Evolutionary conservation across 2,113 vertebrate species (phyloP), one percentile per base, ranked within the genome.

Genomic region (Nansenia antarctica): DNA sequence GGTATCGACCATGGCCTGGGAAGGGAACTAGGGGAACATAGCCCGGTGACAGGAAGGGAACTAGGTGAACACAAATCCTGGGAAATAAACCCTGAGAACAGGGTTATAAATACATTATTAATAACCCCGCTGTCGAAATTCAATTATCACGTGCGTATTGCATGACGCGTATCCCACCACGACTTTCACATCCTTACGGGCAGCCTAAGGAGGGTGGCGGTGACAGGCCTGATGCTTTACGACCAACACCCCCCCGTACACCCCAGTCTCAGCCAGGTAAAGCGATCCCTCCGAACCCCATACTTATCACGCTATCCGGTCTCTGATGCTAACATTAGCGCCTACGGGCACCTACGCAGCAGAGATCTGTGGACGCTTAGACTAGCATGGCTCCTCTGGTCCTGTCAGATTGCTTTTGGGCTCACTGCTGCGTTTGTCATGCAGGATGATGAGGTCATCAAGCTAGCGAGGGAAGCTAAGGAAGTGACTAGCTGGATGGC

Each of bases 291-390:
- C 31, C 29, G 20, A 18, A 74, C 65, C 49, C 58, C 62, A 35
- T 9, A 34, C 53, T 26, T 29, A 9, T 18, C 2, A 20, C 0
- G 24, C 27, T 74, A 58, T 83, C 68, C 0, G 1, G 32, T 65
- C 52, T 58, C 35, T 0, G 2, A 12, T 35, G 58, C 83, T 88
- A 88, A 87, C 74, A 77, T 80, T n/a, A 65, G 77, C n/a, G n/a
- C 71, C 15, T 61, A 3, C 62, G 5, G 29, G n/a, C n/a, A 59
- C 37, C 32, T 35, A 1, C 20, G 45, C 14, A 27, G 20, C 11
- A 64, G 65, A 67, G 58, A 15, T 62, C n/a, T 26, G 26, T 52
- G 14, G 22, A 1, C 6, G 0, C 72, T 27, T 18, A n/a, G 11
- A 14, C 31, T 54, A 14, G 42, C 9, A 39, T 3, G 31, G 34